A percentile compares a stretch with the other conserved stretches of the same genome.
Evolutionary conservation across 92 coral and sea anemone genomes (phyloP).

Genomic region (Zoanthus sansibaricus): DNA sequence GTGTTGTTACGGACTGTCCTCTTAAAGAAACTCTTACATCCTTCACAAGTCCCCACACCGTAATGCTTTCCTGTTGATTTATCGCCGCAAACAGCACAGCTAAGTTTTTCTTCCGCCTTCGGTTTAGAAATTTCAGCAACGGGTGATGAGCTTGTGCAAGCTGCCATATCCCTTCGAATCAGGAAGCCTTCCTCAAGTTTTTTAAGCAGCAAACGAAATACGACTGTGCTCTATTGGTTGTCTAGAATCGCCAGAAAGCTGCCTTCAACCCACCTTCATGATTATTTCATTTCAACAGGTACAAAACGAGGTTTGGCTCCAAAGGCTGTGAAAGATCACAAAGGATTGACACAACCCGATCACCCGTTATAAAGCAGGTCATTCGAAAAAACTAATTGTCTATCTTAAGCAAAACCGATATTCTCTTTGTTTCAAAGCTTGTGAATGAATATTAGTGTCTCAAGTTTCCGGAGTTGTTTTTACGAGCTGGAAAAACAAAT

Average conservation of each 20-base stretch:
- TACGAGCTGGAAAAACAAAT: not conserved
- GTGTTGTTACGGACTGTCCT: constrained; percentile 90
- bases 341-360: constrained; percentile 34
- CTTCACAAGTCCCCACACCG: constrained; percentile 93
- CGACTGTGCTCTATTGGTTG: not conserved
- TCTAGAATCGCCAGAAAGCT: constrained; percentile 15
- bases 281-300: constrained; percentile 29
- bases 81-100: constrained; percentile 91
- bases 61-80: constrained; percentile 91
- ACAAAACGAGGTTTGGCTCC: constrained; percentile 16
- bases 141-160: constrained; percentile 59
- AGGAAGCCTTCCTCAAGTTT: not conserved
- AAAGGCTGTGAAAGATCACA: constrained; percentile 46
- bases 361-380: constrained; percentile 51
- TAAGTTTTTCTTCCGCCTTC: constrained; percentile 75
- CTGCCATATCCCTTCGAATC: constrained; percentile 43
- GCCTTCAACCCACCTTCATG: constrained; percentile 41
- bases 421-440: constrained; percentile 25
- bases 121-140: constrained; percentile 53
- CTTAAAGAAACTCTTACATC: constrained; percentile 91
- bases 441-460: not conserved
- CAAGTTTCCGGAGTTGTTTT: not conserved
- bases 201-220: constrained; percentile 23
- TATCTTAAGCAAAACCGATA: not conserved
- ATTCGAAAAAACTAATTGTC: constrained; percentile 1